phyloP scores from a whole-genome alignment of 92 coral and sea anemone species.

The Epizoanthus stellaris region DNA sequence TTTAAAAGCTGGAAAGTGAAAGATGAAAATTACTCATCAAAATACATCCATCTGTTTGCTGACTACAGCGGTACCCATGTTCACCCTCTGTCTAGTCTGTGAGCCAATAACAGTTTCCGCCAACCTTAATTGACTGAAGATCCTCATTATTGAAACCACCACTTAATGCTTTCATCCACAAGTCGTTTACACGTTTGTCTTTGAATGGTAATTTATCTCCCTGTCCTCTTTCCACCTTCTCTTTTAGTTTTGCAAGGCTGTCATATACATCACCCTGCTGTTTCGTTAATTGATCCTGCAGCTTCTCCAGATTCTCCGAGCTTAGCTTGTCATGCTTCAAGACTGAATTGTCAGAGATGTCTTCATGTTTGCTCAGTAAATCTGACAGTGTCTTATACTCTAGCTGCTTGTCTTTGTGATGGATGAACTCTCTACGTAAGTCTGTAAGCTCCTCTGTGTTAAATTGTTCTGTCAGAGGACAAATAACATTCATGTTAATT shows the following conservation, averaged over 20 bases:
- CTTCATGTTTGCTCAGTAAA: slow-evolving; percentile 71
- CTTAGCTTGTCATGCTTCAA: slow-evolving; percentile 49
- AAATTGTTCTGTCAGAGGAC: slow-evolving; percentile 69
- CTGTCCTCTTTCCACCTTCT: slow-evolving; percentile 67
- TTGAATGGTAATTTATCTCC: slow-evolving; percentile 49
- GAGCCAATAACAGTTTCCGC: neutral
- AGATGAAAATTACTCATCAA: no score
- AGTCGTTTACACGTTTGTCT: slow-evolving; percentile 83
- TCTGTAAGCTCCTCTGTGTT: slow-evolving; percentile 78
- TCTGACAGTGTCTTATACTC: slow-evolving; percentile 72
- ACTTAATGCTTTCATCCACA: slow-evolving; percentile 84
- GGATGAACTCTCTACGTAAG: slow-evolving; percentile 80
- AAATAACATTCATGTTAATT: no score
- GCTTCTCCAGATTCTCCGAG: slow-evolving; percentile 62
- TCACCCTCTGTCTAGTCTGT: no score
- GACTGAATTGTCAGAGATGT: slow-evolving; percentile 78
- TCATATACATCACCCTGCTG: slow-evolving; percentile 59
- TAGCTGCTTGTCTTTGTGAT: slow-evolving; percentile 80
- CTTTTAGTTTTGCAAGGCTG: slow-evolving; percentile 63
- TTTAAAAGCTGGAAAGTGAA: no score
- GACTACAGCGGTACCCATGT: no score
- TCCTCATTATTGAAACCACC: slow-evolving; percentile 71
- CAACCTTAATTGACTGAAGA: slow-evolving; percentile 81
- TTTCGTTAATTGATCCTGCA: slow-evolving; percentile 66
- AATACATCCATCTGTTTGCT: no score